Evolutionary conservation across 2,888 invertebrate species (phyloP).

Genomic region (Empis stercorea): DNA sequence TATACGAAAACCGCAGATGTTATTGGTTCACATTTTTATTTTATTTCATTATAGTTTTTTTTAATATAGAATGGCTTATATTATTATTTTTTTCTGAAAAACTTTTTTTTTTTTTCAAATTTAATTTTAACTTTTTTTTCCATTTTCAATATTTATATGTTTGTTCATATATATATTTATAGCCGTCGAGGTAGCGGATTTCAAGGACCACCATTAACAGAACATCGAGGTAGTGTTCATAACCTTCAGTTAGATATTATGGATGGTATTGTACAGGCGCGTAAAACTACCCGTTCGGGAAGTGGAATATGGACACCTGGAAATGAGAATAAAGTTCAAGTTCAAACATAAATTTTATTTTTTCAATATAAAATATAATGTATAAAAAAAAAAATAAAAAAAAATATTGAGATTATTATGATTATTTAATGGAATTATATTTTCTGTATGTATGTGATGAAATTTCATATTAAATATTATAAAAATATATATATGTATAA

Average conservation of each 20-base stretch:
- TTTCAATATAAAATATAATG: too few species aligned
- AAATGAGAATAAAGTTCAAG: constrained; percentile 31
- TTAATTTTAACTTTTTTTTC: not conserved
- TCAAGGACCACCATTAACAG: constrained; percentile 58
- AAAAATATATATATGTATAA: too few species aligned
- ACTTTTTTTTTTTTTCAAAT: not conserved
- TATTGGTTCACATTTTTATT: not conserved
- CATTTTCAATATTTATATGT: not conserved
- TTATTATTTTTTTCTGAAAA: not conserved
- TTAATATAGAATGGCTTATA: too few species aligned
- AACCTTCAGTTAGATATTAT: constrained; percentile 77
- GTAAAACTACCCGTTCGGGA: constrained; percentile 50
- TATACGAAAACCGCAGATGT: too few species aligned
- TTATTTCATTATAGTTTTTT: not conserved
- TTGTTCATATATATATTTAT: not conserved
- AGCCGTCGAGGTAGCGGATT: constrained; percentile 35
- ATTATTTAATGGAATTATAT: too few species aligned
- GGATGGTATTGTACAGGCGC: constrained; percentile 73
- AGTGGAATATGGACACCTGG: constrained; percentile 53
- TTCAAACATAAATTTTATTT: constrained; percentile 28
- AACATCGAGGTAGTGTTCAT: constrained; percentile 61
- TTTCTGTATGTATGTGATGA: too few species aligned
- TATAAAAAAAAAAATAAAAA: too few species aligned
- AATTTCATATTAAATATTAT: too few species aligned
- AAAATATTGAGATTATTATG: not conserved